Percentiles rank a stretch among this genome's conserved stretches.
Conservation (phyloP, 2,888 invertebrate genomes). For the Carcina quercana region DNA sequence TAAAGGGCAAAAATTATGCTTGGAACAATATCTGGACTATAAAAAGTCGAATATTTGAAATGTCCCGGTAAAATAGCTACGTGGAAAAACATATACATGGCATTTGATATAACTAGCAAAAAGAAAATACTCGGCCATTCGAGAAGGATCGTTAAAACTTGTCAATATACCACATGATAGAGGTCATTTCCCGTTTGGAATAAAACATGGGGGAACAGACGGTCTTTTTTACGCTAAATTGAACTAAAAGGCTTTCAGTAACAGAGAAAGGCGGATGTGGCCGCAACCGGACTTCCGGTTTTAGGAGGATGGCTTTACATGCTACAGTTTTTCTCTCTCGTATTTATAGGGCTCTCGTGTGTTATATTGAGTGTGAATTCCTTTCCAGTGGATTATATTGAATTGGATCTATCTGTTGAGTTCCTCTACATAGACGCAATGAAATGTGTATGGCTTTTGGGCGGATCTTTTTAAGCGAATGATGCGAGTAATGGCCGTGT, state of each 20-base stretch:
- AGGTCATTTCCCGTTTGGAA: slow-evolving; percentile 43
- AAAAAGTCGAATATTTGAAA: too few relatives aligned
- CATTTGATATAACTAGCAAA: too few relatives aligned
- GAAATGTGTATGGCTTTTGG: too few relatives aligned
- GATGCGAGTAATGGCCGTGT: too few relatives aligned
- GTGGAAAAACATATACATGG: too few relatives aligned
- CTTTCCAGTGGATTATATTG: slow-evolving; percentile 13
- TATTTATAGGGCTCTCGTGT: slow-evolving; percentile 32
- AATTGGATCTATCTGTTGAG: slow-evolving; percentile 1
- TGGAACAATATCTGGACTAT: too few relatives aligned
- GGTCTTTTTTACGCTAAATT: slow-evolving; percentile 63
- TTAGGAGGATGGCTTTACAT: slow-evolving; percentile 41
- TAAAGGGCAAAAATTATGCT: too few relatives aligned
- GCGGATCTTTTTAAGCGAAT: too few relatives aligned
- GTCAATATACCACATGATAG: neutral
- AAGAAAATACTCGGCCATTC: too few relatives aligned
- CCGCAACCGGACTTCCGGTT: slow-evolving; percentile 52
- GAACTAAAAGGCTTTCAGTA: slow-evolving; percentile 67
- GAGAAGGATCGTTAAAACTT: too few relatives aligned
- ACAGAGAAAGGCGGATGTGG: slow-evolving; percentile 55
- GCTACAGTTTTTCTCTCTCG: slow-evolving; percentile 34
- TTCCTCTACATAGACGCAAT: too few relatives aligned
- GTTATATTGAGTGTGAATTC: slow-evolving; percentile 24
- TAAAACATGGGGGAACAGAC: slow-evolving; percentile 42
- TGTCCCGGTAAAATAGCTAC: too few relatives aligned